phyloP scores from a whole-genome alignment of 1,140 invertebrate genomes.

The Caenorhabditis tropicalis region DNA sequence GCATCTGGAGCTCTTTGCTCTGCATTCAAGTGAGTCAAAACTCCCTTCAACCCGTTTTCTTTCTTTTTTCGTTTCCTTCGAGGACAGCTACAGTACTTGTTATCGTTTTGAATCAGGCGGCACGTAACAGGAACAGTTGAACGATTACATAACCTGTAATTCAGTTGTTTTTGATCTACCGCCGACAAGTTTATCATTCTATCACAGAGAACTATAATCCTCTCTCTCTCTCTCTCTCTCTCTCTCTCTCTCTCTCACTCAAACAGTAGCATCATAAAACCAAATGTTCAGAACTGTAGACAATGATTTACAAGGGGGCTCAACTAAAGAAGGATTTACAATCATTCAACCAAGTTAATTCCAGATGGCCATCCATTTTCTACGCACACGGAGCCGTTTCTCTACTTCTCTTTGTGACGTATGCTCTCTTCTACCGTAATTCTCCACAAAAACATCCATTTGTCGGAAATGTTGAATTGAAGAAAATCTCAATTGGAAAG shows the following conservation, averaged over 20 bases:
- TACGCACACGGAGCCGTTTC: constrained; percentile 64
- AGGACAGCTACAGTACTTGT: not conserved
- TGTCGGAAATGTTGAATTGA: constrained; percentile 64
- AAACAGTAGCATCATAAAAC: not conserved
- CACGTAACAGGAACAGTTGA: not conserved
- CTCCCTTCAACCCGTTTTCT: too few relatives aligned
- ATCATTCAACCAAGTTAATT: too few relatives aligned
- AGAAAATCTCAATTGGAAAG: constrained; percentile 69
- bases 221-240: not conserved
- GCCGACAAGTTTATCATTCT: not conserved
- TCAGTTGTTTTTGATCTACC: constrained; percentile 22
- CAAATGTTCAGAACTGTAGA: not conserved
- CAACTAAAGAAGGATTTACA: not conserved
- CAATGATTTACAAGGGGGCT: not conserved
- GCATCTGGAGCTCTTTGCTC: constrained; percentile 57
- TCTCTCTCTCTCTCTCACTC: not conserved
- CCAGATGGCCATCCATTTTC: constrained; percentile 69
- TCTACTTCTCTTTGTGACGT: constrained; percentile 63
- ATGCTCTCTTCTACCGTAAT: constrained; percentile 68
- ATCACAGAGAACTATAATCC: constrained; percentile 31
- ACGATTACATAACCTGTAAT: not conserved
- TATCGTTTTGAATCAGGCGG: not conserved
- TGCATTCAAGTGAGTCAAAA: constrained; percentile 36
- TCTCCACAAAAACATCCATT: constrained; percentile 70
- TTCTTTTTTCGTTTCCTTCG: not conserved